Evolutionary conservation across 2,797 vertebrate species (phyloP), one percentile per base, ranked within the genome.

Genomic region (Macropodus opercularis): DNA sequence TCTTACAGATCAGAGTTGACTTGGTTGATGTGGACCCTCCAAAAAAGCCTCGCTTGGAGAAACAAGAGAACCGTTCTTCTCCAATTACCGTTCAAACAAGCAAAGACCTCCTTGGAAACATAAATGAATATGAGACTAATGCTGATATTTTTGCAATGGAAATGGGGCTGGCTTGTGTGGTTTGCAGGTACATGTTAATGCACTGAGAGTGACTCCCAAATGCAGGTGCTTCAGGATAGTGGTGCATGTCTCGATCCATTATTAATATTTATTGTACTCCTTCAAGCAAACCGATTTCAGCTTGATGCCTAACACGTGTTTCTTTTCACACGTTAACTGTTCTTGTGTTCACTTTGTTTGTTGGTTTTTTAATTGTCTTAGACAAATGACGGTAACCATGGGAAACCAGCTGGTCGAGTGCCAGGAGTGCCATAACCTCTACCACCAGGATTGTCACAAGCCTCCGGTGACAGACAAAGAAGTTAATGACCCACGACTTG

Each of bases 81-180:
- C 96, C 96, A 1, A 91, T 98, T 47, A 95, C 96, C 0, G 94
- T 96, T 57, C 95, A 94, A 69, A 94, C 90, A 0, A 98, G 93
- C 87, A 98, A 95, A 81, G 97, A 99, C 80, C 90, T 98, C 17
- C 89, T 96, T 69, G 78, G 95, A 19, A 96, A 98, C 79, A 94
- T 97, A 14, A 94, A 93, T 4, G 95, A 94, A 82, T 94, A 95
- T 23, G 97, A 98, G 87, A 99, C 96, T 23, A 99, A 94, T 15
- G 98, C 98, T 19, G 96, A 99, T 48, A 96, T 97, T 82, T 99
- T 99, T 69, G 97, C 97, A 59, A 98, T 99, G 98, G 96, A 99
- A 79, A 99, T 99, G 98, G 97, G 98, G 8, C 89, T 99, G 79
- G 97, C 95, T 24, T 99, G 98, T 77, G 96, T 99, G 52, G 95